Base-by-base conservation (phyloP, 2,888 invertebrate genomes). In the Drosophila recens region DNA sequence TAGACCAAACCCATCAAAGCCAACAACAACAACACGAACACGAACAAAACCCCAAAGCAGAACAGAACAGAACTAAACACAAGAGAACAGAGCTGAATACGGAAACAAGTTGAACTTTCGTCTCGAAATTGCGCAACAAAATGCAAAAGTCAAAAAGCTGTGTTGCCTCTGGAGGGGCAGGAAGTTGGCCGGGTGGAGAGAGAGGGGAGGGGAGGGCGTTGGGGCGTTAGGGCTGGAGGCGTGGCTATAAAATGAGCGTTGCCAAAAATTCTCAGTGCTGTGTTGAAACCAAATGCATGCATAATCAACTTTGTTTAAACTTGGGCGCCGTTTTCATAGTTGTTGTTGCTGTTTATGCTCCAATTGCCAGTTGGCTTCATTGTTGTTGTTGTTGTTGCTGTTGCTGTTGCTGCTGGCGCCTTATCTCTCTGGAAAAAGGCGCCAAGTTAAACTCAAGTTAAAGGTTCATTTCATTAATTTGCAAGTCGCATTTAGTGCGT, bases 271-370 rank as follows among this genome's bases (percentile, higher is more conserved):
- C 54, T 75, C 58, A 52, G 73, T 78, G 43, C 48, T 64, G 63
- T 79, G 89, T 71, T 85, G 77, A 89, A 90, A 87, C 89, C 90
- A 81, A 87, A 87, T 90, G 86, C 89, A 87, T 87, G 86, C 86
- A 90, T 87, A 87, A 87, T 90, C 90, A 90, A 90, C 90, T 90
- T 90, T 90, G 87, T 75, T 87, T 87, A 90, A 87, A 88, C 82
- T 87, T 87, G 87, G 68, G 79, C 82, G 66, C 77, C 81, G 76
- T 86, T 85, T 62, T 65, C 73, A 52, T 59, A 66, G 62, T 62
- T 48, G 56, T 54, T 87, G 79, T 52, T 72, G 78, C 73, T 73
- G 67, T 79, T 87, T 85, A 85, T 83, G 89, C 82, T 70, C 77
- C 80, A 74, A 79, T 89, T 87, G 71, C 67, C 65, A 58, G 67